Base-by-base conservation (phyloP, 2,888 invertebrate species). In the Tachina fera region DNA sequence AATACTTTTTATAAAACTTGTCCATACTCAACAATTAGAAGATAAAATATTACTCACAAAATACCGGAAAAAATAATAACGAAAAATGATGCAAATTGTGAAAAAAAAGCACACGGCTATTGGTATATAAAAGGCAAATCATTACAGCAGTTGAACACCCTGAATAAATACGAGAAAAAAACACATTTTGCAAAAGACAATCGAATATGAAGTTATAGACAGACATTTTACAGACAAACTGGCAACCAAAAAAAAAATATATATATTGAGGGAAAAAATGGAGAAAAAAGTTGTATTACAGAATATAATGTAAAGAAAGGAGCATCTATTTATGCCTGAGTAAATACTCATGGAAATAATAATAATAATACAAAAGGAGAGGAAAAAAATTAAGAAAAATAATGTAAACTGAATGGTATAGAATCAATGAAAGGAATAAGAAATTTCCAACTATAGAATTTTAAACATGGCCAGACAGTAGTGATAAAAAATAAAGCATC, bases 81-180 rank as follows among this genome's bases (percentile, higher is more conserved):
- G 39, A 63, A 58, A 45, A 10, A 74, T 74, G 51, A 79, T 61
- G 19, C n/a, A 78, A 82, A 74, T 60, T n/a, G 39, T 19, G 22
- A 58, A 67, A n/a, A 74, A n/a, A 53, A 74, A 63, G 43, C 31
- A 60, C 63, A 70, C 58, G 75, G 67, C 74, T 70, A 74, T 79
- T 79, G 78, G 68, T 61, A 41, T 41, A 76, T 43, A 68, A 75
- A 84, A 81, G 41, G 56, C 81, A 80, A 84, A 84, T 84, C 81
- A 84, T 84, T 75, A 84, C 84, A 81, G 81, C 84, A 84, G 84
- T 84, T 84, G 81, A 84, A 84, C 81, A 84, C 76, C 71, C 81
- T 63, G 76, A 81, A 68, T 65, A 77, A 83, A 58, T 70, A 67
- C 16, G n/a, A 81, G 22, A 58, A 13, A 60, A 70, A 76, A 53